Percentiles rank a stretch among this genome's conserved stretches.
These are phyloP conservation scores for Dichetophora obliterata DNA, from an alignment of 2,888 invertebrate species.

Conservation along the genomic window DNA sequence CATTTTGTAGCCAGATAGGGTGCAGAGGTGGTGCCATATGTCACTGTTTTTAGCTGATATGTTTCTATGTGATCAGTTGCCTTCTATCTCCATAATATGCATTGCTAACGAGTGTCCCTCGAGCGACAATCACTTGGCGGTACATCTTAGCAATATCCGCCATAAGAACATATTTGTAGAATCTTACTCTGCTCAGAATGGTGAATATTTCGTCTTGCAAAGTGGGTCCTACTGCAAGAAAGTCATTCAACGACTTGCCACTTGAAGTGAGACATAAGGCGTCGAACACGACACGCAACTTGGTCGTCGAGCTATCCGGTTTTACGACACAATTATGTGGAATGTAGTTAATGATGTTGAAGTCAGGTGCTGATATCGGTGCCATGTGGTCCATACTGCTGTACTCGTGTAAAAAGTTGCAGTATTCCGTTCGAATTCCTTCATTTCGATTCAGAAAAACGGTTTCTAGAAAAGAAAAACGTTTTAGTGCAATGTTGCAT, in stretches of 20 bases:
- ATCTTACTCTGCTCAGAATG: not conserved
- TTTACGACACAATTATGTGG: conserved; percentile 40
- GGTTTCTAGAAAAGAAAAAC: conserved; percentile 34
- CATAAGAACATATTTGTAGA: conserved; percentile 9
- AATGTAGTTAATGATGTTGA: conserved; percentile 7
- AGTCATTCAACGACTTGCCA: too few species aligned
- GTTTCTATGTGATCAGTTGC: too few species aligned
- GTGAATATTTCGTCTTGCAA: not conserved
- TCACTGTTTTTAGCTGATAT: too few species aligned
- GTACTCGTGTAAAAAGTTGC: conserved; percentile 32
- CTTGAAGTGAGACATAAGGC: too few species aligned
- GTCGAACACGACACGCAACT: too few species aligned
- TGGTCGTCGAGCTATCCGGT: too few species aligned
- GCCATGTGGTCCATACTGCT: not conserved
- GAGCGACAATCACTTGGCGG: not conserved
- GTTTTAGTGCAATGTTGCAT: conserved; percentile 12
- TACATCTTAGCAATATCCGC: conserved; percentile 35
- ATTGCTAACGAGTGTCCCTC: too few species aligned
- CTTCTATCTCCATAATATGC: too few species aligned
- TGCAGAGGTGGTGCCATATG: too few species aligned
- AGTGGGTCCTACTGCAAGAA: too few species aligned
- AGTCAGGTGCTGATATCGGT: not conserved
- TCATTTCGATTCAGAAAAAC: not conserved
- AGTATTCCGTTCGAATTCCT: conserved; percentile 28
- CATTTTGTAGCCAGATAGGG: conserved; percentile 41